Evolutionary conservation across 2,888 invertebrate species (phyloP).

Genomic region (Nudaria mundana): DNA sequence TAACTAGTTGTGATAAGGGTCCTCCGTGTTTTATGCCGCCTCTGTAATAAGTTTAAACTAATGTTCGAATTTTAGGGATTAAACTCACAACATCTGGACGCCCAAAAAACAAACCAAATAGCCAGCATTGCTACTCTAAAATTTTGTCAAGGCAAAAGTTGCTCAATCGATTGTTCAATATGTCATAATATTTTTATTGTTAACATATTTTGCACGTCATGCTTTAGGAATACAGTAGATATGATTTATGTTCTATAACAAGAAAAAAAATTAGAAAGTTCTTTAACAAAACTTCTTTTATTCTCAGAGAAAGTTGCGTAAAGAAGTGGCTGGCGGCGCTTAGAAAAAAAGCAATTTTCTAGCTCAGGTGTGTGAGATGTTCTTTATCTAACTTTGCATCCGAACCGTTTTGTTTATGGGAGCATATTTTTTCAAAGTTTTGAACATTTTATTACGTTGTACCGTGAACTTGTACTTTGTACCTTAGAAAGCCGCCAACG

Average conservation of each 20-base stretch:
- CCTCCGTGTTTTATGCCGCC: slow-evolving; percentile 65
- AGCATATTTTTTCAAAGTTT: slow-evolving; percentile 77
- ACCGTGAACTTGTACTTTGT: slow-evolving; percentile 61
- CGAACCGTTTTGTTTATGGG: slow-evolving; percentile 77
- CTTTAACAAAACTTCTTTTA: slow-evolving; percentile 76
- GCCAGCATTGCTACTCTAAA: slow-evolving; percentile 29
- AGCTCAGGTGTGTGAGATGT: slow-evolving; percentile 82
- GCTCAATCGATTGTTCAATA: slow-evolving; percentile 50
- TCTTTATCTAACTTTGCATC: slow-evolving; percentile 82
- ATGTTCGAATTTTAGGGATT: slow-evolving; percentile 44
- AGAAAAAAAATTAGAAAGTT: slow-evolving; percentile 70
- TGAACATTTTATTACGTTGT: slow-evolving; percentile 76
- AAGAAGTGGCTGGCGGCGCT: slow-evolving; percentile 77
- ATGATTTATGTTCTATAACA: slow-evolving; percentile 65
- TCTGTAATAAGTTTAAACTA: slow-evolving; percentile 66
- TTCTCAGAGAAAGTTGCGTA: slow-evolving; percentile 77
- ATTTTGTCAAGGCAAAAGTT: slow-evolving; percentile 52
- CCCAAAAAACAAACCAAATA: slow-evolving; percentile 31
- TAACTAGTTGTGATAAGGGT: slow-evolving; percentile 82
- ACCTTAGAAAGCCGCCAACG: slow-evolving; percentile 55
- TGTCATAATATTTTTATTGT: slow-evolving; percentile 77
- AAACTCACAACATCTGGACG: slow-evolving; percentile 38
- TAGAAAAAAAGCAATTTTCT: slow-evolving; percentile 81
- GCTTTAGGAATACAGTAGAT: slow-evolving; percentile 51
- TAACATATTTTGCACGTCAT: slow-evolving; percentile 66